Base-by-base conservation (phyloP, 2,888 invertebrate genomes). In the Xanthorhoe spadicearia region DNA sequence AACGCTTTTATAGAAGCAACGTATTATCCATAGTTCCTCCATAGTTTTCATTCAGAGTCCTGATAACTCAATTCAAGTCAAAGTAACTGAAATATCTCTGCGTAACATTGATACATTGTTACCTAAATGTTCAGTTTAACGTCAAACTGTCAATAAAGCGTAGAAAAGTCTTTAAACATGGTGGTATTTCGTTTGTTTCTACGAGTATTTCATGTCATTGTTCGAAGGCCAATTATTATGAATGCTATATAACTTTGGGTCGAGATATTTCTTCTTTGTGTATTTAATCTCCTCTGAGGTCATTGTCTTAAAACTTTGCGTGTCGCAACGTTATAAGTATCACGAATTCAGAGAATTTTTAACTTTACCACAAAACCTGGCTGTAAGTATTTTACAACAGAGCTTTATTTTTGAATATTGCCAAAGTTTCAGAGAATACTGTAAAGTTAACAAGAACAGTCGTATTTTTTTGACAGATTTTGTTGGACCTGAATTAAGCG, bases 241-340 rank as follows among this genome's bases (percentile, higher is more conserved):
- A 4, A 43, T 2, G 13, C 38, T 43, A 13, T 43, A 43, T 43
- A 43, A 43, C 38, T 43, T 43, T 43, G 13, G 38, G 13, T 13
- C 38, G 38, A 13, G 38, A 43, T 43, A 43, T 43, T 43, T 43
- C 38, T 13, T 13, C 38, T 43, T 43, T 43, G 38, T 43, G 38
- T 43, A 1, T 43, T 13, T 43, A 13, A 43, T 43, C 38, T 43
- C 5, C 46, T 52, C 57, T 46, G n/a, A 56, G 55, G 28, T 38
- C 17, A 8, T 17, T 28, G 10, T 54, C 35, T 59, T 59, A 55
- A 61, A 70, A 68, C 60, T 65, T 68, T 10, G 54, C 38, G 54
- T 63, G 66, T 59, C 65, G 56, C 60, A 54, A 43, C 38, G 13
- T 19, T 15, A 17, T 53, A 19, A 15, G 17, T 54, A 38, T 55